These are phyloP conservation scores for Liasis olivaceus DNA, from an alignment of 2,797 vertebrate genomes.

Conservation along the genomic window DNA sequence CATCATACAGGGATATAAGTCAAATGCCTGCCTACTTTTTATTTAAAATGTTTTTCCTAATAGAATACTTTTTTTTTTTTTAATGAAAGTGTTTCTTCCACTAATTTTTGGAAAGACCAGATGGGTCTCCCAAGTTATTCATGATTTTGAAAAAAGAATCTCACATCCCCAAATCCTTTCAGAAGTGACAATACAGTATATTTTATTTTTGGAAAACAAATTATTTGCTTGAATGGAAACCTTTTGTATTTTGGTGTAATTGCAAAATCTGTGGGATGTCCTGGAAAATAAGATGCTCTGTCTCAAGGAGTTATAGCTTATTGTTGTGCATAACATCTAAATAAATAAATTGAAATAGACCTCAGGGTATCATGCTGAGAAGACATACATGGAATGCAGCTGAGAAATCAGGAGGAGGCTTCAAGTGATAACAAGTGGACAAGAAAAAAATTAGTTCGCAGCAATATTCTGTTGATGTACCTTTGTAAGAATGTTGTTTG, in stretches of 20 bases:
- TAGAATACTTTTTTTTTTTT: conserved; percentile 69
- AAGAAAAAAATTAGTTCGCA: conserved; percentile 57
- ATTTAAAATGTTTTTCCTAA: conserved; percentile 71
- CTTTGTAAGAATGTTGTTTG: neutral
- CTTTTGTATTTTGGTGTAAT: conserved; percentile 72
- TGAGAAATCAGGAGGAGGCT: conserved; percentile 59
- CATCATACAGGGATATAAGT: conserved; percentile 59
- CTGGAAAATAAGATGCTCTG: conserved; percentile 73
- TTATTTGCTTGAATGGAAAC: conserved; percentile 75
- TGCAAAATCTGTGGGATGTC: conserved; percentile 72
- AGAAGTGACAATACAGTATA: conserved; percentile 65
- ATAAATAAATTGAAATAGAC: conserved; percentile 67
- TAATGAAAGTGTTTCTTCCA: conserved; percentile 66
- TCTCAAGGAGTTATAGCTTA: conserved; percentile 72
- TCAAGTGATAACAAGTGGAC: conserved; percentile 57
- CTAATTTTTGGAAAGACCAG: conserved; percentile 68
- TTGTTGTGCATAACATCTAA: conserved; percentile 71
- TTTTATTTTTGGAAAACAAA: conserved; percentile 72
- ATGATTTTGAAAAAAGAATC: conserved; percentile 58
- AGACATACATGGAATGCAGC: conserved; percentile 49
- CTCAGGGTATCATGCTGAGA: conserved; percentile 58
- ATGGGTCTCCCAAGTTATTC: conserved; percentile 71
- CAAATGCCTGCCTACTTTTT: conserved; percentile 57
- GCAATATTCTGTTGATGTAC: conserved; percentile 19
- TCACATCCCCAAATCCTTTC: conserved; percentile 31